Conservation (phyloP, 1,140 invertebrate species). For the Drosophila littoralis region DNA sequence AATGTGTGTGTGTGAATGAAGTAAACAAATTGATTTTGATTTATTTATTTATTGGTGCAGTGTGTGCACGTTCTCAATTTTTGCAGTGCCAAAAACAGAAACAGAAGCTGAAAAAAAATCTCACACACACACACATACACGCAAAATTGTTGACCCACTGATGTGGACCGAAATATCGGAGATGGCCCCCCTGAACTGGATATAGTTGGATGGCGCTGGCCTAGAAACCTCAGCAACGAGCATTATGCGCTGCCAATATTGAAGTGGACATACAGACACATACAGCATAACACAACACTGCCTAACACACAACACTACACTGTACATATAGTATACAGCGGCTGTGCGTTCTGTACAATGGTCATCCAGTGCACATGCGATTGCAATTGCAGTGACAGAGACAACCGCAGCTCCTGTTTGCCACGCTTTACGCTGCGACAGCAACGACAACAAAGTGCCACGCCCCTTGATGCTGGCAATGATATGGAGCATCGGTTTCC, state of each 20-base stretch:
- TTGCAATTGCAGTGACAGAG: constrained; percentile 82
- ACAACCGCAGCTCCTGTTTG: constrained; percentile 73
- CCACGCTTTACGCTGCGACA: constrained; percentile 38
- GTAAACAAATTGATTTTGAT: constrained; percentile 82
- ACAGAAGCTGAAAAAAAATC: constrained; percentile 1
- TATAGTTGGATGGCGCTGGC: constrained; percentile 37
- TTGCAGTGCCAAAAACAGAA: constrained; percentile 30
- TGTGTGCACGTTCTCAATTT: constrained; percentile 37
- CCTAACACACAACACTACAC: constrained; percentile 18
- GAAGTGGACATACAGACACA: constrained; percentile 48
- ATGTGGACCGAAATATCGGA: constrained; percentile 33
- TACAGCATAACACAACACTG: not conserved
- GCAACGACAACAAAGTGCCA: constrained; percentile 18
- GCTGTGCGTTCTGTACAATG: constrained; percentile 54
- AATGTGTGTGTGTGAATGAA: constrained; percentile 27
- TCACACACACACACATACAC: not conserved
- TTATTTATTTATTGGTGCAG: constrained; percentile 72
- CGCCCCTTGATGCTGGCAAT: constrained; percentile 58
- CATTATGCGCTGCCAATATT: constrained; percentile 51
- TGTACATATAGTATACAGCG: constrained; percentile 1
- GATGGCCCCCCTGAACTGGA: constrained; percentile 24
- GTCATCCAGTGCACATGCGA: constrained; percentile 82
- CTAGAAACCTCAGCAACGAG: constrained; percentile 49
- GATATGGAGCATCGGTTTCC: constrained; percentile 72
- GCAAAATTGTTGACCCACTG: constrained; percentile 10